Base-by-base conservation (phyloP, 2,113 vertebrate species). In the Prochilodus magdalenae region DNA sequence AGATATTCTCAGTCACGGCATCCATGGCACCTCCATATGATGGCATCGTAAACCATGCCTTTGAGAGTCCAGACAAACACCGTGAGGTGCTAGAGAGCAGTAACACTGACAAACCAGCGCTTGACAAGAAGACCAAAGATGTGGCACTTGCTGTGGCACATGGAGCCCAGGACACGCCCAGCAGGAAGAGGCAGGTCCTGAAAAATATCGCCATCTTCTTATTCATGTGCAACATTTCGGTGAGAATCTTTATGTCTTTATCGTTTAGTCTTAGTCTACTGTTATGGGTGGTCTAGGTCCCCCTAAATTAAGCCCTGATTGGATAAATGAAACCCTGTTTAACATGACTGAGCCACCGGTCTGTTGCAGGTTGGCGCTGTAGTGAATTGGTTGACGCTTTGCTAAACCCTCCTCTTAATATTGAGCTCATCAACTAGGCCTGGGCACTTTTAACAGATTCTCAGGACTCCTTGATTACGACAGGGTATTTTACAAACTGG, bases 131-230 rank as follows among this genome's bases (percentile, higher is more conserved):
- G 47, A 88, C 86, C 49, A 90, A 83, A 1, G 93, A 92, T 77
- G 92, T 79, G 60, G 85, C 83, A 1, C 87, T 87, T 20, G 78
- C 90, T 18, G 63, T 77, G 0, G 87, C 69, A 49, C 83, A 70
- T 10, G 82, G 84, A 29, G 77, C 84, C 0, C 83, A 18, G 0
- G 86, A 89, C 12, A 89, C 74, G 18, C 84, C 88, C 20, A 91
- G 90, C 55, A 84, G 86, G 77, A 95, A 94, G 90, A 94, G 95
- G 40, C 94, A 92, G 81, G 86, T 96, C 83, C 90, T 99, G 73
- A 97, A 96, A 91, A 99, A 99, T 74, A 94, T 98, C 0, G 89
- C 95, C 0, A 94, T 96, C 3, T 99, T 99, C 87, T 86, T 99
- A 76, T 95, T 99, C 83, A 94, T 99, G 84, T 93, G 93, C 87